phyloP scores from a whole-genome alignment of 2,888 invertebrate species.

The Amorpha juglandis region DNA sequence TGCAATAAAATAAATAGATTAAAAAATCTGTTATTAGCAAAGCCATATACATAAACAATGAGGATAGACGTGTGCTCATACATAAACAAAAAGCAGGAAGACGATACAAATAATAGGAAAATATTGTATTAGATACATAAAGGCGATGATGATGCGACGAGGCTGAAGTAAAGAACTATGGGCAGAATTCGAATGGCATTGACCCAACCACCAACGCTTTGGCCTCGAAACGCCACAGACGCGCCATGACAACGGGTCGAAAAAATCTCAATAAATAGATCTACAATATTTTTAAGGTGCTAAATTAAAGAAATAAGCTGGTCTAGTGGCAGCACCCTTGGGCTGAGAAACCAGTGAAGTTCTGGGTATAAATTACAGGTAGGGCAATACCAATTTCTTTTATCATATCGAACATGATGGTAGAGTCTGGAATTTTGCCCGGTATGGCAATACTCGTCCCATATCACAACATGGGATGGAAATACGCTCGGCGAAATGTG shows the following conservation, averaged over 20 bases:
- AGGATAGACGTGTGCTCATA: not conserved
- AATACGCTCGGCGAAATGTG: not conserved
- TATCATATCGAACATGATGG: too few species aligned
- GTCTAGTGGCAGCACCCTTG: too few species aligned
- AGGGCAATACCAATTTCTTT: too few species aligned
- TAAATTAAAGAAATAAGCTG: too few species aligned
- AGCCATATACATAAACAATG: conserved; percentile 14
- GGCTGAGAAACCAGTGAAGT: too few species aligned
- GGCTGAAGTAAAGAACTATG: conserved; percentile 2
- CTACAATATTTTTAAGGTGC: too few species aligned
- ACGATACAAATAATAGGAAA: not conserved
- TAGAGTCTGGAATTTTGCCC: too few species aligned
- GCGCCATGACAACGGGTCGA: not conserved
- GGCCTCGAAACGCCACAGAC: not conserved
- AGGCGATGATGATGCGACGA: not conserved
- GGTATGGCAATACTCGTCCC: too few species aligned
- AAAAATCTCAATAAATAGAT: not conserved
- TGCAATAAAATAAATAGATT: not conserved
- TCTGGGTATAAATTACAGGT: too few species aligned
- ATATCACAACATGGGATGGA: too few species aligned
- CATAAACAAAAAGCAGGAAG: conserved; percentile 3
- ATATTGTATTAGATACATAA: not conserved
- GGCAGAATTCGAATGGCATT: not conserved
- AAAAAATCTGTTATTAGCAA: not conserved
- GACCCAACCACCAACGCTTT: conserved; percentile 14